A percentile compares a stretch with the other conserved stretches of the same genome.
Evolutionary conservation across 2,797 vertebrate genomes (phyloP).

Genomic region (Molossus alvarezi): DNA sequence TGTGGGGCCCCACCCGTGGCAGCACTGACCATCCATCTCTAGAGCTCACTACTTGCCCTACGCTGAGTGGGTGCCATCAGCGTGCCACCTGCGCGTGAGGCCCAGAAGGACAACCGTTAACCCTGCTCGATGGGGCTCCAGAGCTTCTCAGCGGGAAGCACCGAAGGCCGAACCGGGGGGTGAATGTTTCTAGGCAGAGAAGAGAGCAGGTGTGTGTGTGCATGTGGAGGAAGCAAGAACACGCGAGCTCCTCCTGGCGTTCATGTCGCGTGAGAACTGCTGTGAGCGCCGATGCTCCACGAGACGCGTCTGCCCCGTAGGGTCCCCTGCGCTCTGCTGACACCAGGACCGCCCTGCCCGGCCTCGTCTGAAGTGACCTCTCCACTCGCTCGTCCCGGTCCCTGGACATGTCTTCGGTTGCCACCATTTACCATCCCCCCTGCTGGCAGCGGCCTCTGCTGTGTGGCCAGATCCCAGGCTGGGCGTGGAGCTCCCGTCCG

Average conservation of each 20-base stretch:
- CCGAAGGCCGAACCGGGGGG: neutral
- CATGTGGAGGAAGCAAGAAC: neutral
- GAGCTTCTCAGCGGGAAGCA: neutral
- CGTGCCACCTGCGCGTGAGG: neutral
- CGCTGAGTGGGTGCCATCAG: neutral
- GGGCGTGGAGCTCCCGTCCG: neutral
- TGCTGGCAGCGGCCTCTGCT: neutral
- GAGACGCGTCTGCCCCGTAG: neutral
- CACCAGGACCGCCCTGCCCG: neutral
- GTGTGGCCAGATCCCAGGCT: too few relatives aligned
- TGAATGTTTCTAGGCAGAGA: neutral
- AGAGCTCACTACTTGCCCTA: neutral
- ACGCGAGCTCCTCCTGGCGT: too few relatives aligned
- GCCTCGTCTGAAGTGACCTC: neutral
- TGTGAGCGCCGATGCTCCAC: too few relatives aligned
- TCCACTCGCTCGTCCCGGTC: too few relatives aligned
- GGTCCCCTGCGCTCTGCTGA: neutral
- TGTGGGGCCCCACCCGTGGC: accelerated
- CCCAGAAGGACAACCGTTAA: neutral
- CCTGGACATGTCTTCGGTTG: neutral
- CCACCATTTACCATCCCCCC: neutral
- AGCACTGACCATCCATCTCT: neutral
- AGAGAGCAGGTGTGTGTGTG: neutral
- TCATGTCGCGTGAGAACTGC: neutral
- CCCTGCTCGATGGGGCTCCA: neutral